Evolutionary conservation across 2,888 invertebrate genomes (phyloP).

Genomic region (Carabus problematicus): DNA sequence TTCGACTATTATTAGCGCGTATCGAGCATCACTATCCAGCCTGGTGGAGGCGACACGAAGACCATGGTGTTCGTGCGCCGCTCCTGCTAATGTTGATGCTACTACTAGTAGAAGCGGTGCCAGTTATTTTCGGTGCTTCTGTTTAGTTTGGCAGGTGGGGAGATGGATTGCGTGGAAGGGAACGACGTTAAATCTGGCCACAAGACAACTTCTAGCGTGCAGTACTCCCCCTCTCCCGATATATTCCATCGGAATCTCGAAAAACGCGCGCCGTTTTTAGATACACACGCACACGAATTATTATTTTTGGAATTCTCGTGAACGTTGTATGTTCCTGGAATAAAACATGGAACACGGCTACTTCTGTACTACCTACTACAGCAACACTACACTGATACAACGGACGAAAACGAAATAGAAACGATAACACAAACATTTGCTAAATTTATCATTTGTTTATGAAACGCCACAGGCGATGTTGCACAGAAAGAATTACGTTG

Average conservation of each 20-base stretch:
- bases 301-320: conserved; percentile 42
- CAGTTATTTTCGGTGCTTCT: conserved; percentile 37
- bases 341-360: too few species aligned
- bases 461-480: conserved; percentile 26
- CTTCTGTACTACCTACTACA: conserved; percentile 8
- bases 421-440: conserved; percentile 38
- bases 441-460: conserved; percentile 37
- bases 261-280: conserved; percentile 39
- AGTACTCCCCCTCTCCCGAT: conserved; percentile 29
- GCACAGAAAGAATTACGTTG: conserved; percentile 21
- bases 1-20: conserved; percentile 29
- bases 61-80: background rate
- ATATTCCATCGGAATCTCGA: conserved; percentile 29
- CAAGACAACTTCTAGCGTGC: conserved; percentile 16
- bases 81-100: background rate
- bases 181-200: conserved; percentile 35
- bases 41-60: conserved; percentile 8
- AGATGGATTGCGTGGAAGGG: conserved; percentile 41
- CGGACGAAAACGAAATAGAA: conserved; percentile 14
- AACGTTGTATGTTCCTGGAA: conserved; percentile 36
- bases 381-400: background rate
- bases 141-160: conserved; percentile 42
- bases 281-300: conserved; percentile 42
- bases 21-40: conserved; percentile 16
- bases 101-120: conserved; percentile 3